A percentile compares a stretch with the other conserved stretches of the same genome.
Evolutionary conservation across 2,888 invertebrate genomes (phyloP).

Genomic region (Brenthis daphne): DNA sequence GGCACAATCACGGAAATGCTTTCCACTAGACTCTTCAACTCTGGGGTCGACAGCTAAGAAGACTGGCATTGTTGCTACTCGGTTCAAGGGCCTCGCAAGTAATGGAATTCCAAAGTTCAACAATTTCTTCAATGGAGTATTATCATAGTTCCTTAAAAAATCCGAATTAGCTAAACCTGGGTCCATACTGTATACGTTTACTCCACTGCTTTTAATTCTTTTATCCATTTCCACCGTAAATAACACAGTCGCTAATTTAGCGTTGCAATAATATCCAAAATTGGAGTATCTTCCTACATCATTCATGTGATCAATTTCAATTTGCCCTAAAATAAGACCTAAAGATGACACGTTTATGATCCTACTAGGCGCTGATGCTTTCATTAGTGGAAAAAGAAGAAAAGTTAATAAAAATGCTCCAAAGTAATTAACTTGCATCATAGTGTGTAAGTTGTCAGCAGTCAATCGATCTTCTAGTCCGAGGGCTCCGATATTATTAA

Average conservation of each 20-base stretch:
- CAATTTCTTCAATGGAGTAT: constrained; percentile 43
- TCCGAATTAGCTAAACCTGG: constrained; percentile 91
- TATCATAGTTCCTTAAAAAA: constrained; percentile 84
- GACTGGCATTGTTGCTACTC: constrained; percentile 61
- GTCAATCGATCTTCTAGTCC: constrained; percentile 67
- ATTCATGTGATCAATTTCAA: constrained; percentile 88
- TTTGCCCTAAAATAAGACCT: constrained; percentile 85
- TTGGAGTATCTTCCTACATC: constrained; percentile 84
- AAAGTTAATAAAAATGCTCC: constrained; percentile 63
- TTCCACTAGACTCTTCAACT: constrained; percentile 55
- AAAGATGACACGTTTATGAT: constrained; percentile 70
- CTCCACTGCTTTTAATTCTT: constrained; percentile 69
- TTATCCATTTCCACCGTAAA: constrained; percentile 79
- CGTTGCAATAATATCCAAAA: constrained; percentile 80
- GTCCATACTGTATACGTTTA: constrained; percentile 90
- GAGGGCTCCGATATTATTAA: constrained; percentile 78
- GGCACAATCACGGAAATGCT: constrained; percentile 63
- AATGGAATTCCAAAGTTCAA: constrained; percentile 49
- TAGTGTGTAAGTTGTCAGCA: constrained; percentile 82
- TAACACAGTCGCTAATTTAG: constrained; percentile 60
- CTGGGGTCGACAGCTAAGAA: constrained; percentile 58
- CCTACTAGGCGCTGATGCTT: constrained; percentile 60
- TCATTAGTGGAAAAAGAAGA: constrained; percentile 59
- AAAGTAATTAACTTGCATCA: constrained; percentile 82
- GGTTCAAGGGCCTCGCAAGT: constrained; percentile 53